These are phyloP conservation scores for Archaeoteleia sp. DNA, from an alignment of 2,888 invertebrate genomes.

Conservation along the genomic window DNA sequence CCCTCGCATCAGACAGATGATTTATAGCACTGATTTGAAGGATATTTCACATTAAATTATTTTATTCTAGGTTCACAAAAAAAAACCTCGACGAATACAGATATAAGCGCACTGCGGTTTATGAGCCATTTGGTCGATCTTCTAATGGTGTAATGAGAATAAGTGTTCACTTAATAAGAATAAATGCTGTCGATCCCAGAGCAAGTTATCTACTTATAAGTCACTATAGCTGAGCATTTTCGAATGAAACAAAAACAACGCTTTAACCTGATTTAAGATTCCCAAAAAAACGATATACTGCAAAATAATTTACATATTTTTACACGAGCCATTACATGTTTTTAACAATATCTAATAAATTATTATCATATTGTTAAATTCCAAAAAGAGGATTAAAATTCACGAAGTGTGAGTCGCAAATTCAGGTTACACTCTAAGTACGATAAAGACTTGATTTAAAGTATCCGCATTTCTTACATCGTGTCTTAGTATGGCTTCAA, in stretches of 20 bases:
- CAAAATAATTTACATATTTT: too few species aligned
- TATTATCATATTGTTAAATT: background rate
- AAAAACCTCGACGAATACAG: conserved; percentile 8
- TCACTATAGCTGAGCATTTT: conserved; percentile 13
- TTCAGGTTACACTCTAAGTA: background rate
- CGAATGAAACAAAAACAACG: background rate
- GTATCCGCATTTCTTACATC: conserved; percentile 38
- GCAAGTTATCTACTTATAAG: conserved; percentile 20
- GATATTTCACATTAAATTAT: conserved; percentile 1
- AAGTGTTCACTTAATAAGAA: conserved; percentile 60
- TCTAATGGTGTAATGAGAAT: conserved; percentile 62
- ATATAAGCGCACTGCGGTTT: conserved; percentile 23
- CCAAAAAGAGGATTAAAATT: background rate
- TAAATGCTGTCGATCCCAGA: conserved; percentile 45
- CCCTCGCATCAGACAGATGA: too few species aligned
- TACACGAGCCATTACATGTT: too few species aligned
- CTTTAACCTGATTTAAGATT: background rate
- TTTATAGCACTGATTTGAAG: conserved; percentile 5
- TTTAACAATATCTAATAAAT: background rate
- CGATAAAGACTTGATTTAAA: conserved; percentile 17
- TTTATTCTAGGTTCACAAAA: conserved; percentile 7
- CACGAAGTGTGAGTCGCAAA: background rate
- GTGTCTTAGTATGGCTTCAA: conserved; percentile 36
- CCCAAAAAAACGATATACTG: background rate
- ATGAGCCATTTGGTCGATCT: conserved; percentile 46